Base-by-base conservation (phyloP, 2,888 invertebrate genomes). In the Aspidiotus destructor region DNA sequence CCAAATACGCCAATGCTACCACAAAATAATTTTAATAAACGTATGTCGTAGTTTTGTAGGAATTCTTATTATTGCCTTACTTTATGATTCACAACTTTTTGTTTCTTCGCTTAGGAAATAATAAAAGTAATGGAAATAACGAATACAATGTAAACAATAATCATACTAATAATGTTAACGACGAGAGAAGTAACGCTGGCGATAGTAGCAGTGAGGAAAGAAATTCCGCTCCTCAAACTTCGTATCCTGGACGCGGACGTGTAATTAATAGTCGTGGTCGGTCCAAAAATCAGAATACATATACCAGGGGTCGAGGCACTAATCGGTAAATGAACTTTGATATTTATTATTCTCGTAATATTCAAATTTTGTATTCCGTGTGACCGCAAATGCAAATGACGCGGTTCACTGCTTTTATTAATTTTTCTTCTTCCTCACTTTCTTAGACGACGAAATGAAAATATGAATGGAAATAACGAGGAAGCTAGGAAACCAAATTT, bases 181-280 rank as follows among this genome's bases (percentile, higher is more conserved):
- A 65, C 42, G 65, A 65, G 17, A 17, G 65, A 9, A 55, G 57
- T 17, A 65, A 65, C 57, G 65, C 65, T 42, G 65, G 65, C 28
- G 65, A 65, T 42, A 65, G 65, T 54, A 65, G 65, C 17, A 65
- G 65, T 57, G 65, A 65, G 44, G 65, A 65, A 58, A n/a, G 57
- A 13, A 65, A 65, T 57, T 41, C 55, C 1, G 10, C 41, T 15
- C 42, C 57, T 41, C 17, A 10, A 11, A 28, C 17, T 28, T 13
- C 10, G 17, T 65, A 57, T 41, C 65, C 53, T 10, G 58, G 58
- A 15, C 65, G 65, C 6, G 61, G 65, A 11, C 55, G 65, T 41
- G 57, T 65, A 8, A 44, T 57, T 2, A 65, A 58, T 65, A 57
- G 57, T 42, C 55, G 58, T 10, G 65, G 65, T 54, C 65, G 65